phyloP scores from a whole-genome alignment of 1,140 invertebrate species.

The Leucophenga varia region DNA sequence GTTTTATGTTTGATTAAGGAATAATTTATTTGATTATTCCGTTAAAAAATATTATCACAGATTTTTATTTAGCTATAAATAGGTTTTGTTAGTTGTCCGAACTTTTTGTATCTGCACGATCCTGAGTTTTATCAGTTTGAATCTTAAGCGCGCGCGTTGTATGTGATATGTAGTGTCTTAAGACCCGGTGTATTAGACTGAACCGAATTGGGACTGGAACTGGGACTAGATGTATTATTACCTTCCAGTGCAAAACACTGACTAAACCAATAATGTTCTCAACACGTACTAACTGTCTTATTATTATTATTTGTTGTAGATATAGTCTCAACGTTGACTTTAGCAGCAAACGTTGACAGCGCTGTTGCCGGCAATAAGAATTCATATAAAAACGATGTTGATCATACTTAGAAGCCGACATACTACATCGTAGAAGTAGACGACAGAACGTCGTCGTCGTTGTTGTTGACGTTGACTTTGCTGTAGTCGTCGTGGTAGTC shows the following conservation, averaged over 20 bases:
- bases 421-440: no score
- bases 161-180: no score
- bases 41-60: no score
- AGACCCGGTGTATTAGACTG: background rate
- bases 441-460: constrained; percentile 13
- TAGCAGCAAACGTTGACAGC: constrained; percentile 6
- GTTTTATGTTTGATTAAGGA: no score
- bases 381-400: no score
- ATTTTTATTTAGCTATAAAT: no score
- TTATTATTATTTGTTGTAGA: constrained; percentile 52
- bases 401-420: no score
- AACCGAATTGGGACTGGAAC: background rate
- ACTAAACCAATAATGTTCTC: constrained; percentile 56
- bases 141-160: no score
- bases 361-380: constrained; percentile 4
- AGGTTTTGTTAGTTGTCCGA: no score
- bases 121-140: no score
- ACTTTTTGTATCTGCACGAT: no score
- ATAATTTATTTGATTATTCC: no score
- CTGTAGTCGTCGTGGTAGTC: constrained; percentile 21
- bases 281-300: constrained; percentile 55
- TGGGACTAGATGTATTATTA: constrained; percentile 48
- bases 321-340: constrained; percentile 43
- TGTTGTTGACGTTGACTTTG: constrained; percentile 22
- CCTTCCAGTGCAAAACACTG: constrained; percentile 52